Conservation (phyloP, 1,140 invertebrate species). For the Atopsyche davidsoni region DNA sequence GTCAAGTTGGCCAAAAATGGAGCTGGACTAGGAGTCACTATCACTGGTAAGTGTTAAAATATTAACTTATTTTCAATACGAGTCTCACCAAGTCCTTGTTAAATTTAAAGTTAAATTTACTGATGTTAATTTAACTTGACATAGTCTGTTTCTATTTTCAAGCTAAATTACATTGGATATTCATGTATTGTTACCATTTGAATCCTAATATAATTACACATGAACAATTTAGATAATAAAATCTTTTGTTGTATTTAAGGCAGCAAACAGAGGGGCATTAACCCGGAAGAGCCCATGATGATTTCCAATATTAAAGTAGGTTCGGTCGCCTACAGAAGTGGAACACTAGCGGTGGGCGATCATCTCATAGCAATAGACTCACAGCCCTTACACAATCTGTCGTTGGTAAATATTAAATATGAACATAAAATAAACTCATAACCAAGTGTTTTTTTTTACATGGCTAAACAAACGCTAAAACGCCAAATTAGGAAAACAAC, state of each 20-base stretch:
- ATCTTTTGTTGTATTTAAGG: slow-evolving; percentile 31
- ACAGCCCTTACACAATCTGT: slow-evolving; percentile 67
- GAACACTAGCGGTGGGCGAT: slow-evolving; percentile 81
- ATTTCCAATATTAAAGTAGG: slow-evolving; percentile 84
- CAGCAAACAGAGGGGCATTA: slow-evolving; percentile 42
- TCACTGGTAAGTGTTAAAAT: slow-evolving; percentile 57
- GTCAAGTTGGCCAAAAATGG: slow-evolving; percentile 79
- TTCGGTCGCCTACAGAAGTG: slow-evolving; percentile 84
- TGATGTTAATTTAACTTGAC: no score
- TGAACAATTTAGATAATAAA: not conserved
- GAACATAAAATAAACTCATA: no score
- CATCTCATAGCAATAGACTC: slow-evolving; percentile 83
- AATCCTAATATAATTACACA: slow-evolving; percentile 7
- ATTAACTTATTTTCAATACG: slow-evolving; percentile 3
- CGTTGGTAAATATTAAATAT: no score
- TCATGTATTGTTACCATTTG: no score
- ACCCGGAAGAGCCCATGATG: slow-evolving; percentile 45
- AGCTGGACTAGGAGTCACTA: slow-evolving; percentile 77
- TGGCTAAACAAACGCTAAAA: no score
- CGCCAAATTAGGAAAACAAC: no score
- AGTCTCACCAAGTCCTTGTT: no score
- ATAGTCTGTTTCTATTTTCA: no score
- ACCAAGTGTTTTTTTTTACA: no score
- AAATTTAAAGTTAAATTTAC: no score
- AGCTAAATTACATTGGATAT: no score